Percentiles rank a stretch among this genome's conserved stretches.
Evolutionary conservation across 2,797 vertebrate species (phyloP).

Genomic region (Pteropus rufus): DNA sequence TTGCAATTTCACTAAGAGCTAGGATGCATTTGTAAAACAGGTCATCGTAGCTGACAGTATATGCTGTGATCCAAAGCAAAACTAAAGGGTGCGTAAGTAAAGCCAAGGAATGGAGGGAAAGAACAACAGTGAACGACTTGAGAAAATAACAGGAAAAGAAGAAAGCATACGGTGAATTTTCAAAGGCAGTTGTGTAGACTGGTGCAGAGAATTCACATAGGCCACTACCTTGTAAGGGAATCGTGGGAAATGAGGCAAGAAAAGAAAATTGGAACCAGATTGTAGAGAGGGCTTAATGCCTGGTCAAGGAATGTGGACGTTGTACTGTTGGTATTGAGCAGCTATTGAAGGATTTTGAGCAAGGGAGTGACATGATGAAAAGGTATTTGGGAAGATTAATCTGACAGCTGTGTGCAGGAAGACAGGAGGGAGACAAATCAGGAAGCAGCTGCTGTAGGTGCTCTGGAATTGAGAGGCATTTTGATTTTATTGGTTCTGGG

Average conservation of each 20-base stretch:
- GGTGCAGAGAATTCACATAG: background rate
- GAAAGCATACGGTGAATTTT: background rate
- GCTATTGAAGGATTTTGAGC: constrained; percentile 23
- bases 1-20: background rate
- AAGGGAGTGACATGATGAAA: background rate
- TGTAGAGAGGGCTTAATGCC: background rate
- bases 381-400: constrained; percentile 46
- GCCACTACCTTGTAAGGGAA: background rate
- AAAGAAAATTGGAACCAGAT: constrained; percentile 69
- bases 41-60: background rate
- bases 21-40: background rate
- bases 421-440: background rate
- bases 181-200: background rate
- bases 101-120: background rate
- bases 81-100: too few relatives aligned
- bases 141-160: constrained; percentile 27
- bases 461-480: background rate
- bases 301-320: constrained; percentile 44
- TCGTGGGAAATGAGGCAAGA: constrained; percentile 58
- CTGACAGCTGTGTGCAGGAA: background rate
- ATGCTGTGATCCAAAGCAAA: background rate
- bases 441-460: background rate
- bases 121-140: background rate
- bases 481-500: background rate
- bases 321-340: constrained; percentile 13